Base-by-base conservation (phyloP, 2,888 invertebrate species). In the Orthosia incerta region DNA sequence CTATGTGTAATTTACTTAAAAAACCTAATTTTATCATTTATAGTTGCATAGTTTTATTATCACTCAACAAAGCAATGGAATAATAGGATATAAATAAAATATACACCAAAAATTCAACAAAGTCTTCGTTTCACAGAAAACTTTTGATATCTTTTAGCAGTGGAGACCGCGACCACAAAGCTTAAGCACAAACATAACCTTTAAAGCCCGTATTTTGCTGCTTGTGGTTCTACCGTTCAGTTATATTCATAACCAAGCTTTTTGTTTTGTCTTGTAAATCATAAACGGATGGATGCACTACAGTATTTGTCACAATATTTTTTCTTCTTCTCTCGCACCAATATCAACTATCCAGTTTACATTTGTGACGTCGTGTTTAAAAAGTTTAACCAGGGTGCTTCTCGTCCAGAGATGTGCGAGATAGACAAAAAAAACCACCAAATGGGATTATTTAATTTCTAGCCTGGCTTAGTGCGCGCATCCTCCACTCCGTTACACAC, bases 181-280 rank as follows among this genome's bases (percentile, higher is more conserved):
- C 63, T 71, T 55, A 70, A 60, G 53, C 79, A 60, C 53, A 63
- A 59, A 79, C 72, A 53, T 51, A 56, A 69, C 59, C 79, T 71
- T 79, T 50, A 72, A 63, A 64, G 51, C 60, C 72, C 45, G 13
- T 64, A 72, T 55, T 72, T 79, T 76, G 48, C 48, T 71, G 62
- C 15, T 60, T 45, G 50, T 13, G 50, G 59, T 79, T 63, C 48
- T 60, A 55, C 73, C 2, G 46, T 26, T 72, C 39, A 23, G 73
- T 53, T 63, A 59, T 72, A 76, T 60, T 59, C 26, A 72, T 50
- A 72, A 72, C 50, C 23, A 59, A 13, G 12, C 16, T 39, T 59
- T n/a, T 48, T 18, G n/a, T 59, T 20, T 26, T 23, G 16, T 70
- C 39, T 78, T 31, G 48, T 48, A 69, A 59, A 53, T 53, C 16